Evolutionary conservation across 2,113 vertebrate genomes (phyloP).

Genomic region (Corythornis vintsioides): DNA sequence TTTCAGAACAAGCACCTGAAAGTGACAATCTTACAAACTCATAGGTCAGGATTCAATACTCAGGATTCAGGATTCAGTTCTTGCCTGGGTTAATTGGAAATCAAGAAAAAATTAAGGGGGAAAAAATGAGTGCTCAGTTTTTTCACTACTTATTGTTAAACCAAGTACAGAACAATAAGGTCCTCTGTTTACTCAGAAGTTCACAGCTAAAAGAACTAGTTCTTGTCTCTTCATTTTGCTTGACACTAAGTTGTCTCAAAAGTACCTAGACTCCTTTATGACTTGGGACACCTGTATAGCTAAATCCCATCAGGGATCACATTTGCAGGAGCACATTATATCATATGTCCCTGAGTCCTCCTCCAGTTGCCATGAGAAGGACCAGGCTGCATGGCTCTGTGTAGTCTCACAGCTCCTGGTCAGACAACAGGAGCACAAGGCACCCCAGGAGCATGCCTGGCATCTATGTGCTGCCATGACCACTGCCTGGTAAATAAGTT

Average conservation of each 20-base stretch:
- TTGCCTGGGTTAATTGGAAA: not conserved
- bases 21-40: not conserved
- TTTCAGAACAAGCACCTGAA: not conserved
- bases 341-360: not conserved
- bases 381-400: not conserved
- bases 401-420: not conserved
- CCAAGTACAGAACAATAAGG: not conserved
- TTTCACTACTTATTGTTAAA: not conserved
- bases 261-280: not conserved
- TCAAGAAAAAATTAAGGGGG: not conserved
- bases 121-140: not conserved
- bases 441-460: not conserved
- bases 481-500: not conserved
- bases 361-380: not conserved
- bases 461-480: not conserved
- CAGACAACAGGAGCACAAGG: not conserved
- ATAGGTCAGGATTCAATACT: not conserved
- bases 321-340: not conserved
- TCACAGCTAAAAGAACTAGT: not conserved
- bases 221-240: not conserved
- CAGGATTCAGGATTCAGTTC: not conserved
- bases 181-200: not conserved
- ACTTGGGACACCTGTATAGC: not conserved
- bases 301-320: not conserved
- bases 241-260: not conserved